These are phyloP conservation scores for Chanos chanos DNA, from an alignment of 2,797 vertebrate species.

Conservation along the genomic window DNA sequence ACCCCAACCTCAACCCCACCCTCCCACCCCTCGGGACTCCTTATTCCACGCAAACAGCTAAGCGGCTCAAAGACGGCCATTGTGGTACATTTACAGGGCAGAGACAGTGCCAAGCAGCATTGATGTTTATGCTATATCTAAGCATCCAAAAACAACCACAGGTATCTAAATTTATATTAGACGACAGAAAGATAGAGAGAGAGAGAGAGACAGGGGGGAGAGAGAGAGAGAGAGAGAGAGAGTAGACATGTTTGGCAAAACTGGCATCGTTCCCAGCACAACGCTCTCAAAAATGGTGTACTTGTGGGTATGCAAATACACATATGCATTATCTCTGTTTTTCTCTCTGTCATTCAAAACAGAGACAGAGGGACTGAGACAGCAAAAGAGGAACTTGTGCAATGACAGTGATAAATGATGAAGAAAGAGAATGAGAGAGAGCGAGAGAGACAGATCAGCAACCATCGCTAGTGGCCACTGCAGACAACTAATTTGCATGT, in stretches of 20 bases:
- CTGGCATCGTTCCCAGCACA: too few relatives aligned
- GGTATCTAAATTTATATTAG: not conserved
- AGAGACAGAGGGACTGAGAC: too few relatives aligned
- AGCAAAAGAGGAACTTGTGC: too few relatives aligned
- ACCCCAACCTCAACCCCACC: too few relatives aligned
- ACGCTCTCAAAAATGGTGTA: too few relatives aligned
- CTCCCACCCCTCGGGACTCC: constrained; percentile 47
- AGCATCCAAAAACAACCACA: not conserved
- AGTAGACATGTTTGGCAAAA: too few relatives aligned
- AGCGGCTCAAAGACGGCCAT: constrained; percentile 36
- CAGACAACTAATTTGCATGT: not conserved
- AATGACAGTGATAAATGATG: too few relatives aligned
- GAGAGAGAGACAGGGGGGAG: not conserved
- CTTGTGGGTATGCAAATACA: not conserved
- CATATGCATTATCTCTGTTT: too few relatives aligned
- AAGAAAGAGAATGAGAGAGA: too few relatives aligned
- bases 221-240: not conserved
- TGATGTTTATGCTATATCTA: not conserved
- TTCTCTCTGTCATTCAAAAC: too few relatives aligned
- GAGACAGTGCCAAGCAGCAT: constrained; percentile 24
- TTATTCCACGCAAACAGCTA: constrained; percentile 31
- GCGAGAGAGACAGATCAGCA: too few relatives aligned
- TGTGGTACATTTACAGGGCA: constrained; percentile 48
- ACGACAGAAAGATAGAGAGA: not conserved
- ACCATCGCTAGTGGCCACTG: too few relatives aligned